Base-by-base conservation (phyloP, 2,888 invertebrate species). In the Temnothorax unifasciatus region DNA sequence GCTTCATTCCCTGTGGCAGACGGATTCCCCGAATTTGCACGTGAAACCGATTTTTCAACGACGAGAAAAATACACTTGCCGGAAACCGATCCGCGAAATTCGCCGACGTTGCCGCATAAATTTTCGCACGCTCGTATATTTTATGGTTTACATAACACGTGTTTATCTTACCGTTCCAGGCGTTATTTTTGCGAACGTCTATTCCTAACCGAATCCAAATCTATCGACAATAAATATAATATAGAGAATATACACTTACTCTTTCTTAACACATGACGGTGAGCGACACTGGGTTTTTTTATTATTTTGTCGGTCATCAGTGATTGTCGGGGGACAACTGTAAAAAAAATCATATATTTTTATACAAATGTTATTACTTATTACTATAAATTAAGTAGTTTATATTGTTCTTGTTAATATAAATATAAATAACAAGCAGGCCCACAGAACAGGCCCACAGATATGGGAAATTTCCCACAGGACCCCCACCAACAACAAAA, bases 71-170 rank as follows among this genome's bases (percentile, higher is more conserved):
- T 81, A 81, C 74, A 81, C 79, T 81, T 73, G 74, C 79, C 59
- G 74, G 79, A 73, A 79, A 71, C 79, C 74, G 79, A 81, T 81
- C 74, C 47, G 47, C 79, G 47, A 76, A 69, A 52, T 68, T 76
- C 76, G 69, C 77, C 74, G 75, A 59, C 74, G 79, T 38, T 73
- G 79, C 73, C 79, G 21, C 59, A 81, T 81, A 81, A 81, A 81
- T 81, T 81, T 73, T 59, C 71, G 54, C 38, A 54, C 76, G 68
- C 73, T 44, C 73, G 25, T 57, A 77, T 57, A 77, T 77, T 77
- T 77, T 57, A 71, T 57, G 15, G 73, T 71, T 54, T 44, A 44
- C 44, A 71, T 77, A 77, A 71, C 54, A 77, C 54, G 61, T 77
- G 73, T 77, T 77, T 77, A 77, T 77, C 54, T 77, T 57, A 21